These are phyloP conservation scores for Halcyon smyrnensis DNA, from an alignment of 2,797 vertebrate genomes.

Conservation along the genomic window DNA sequence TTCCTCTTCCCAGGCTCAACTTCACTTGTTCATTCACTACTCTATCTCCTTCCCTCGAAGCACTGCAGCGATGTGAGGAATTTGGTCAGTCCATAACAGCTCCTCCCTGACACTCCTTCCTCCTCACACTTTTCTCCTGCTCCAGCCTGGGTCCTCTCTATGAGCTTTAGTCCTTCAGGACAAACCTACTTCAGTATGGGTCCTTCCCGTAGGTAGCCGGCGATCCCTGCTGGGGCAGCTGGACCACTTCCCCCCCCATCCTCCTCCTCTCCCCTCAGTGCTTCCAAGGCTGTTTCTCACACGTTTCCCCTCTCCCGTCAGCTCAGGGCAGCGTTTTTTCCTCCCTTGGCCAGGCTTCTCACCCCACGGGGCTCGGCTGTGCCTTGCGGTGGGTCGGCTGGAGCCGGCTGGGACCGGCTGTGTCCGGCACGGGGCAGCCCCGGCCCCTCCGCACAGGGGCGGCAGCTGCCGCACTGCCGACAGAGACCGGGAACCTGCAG, in stretches of 20 bases:
- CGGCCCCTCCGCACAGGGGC: background rate
- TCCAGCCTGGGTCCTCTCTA: background rate
- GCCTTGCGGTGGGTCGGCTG: too few species aligned
- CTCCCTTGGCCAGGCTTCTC: background rate
- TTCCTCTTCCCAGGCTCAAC: background rate
- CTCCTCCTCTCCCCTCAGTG: too few species aligned
- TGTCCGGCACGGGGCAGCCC: background rate
- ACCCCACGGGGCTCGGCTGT: fast-evolving
- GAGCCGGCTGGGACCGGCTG: background rate
- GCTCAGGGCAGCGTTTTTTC: fast-evolving
- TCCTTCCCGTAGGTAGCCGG: too few species aligned
- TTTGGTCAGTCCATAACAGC: background rate
- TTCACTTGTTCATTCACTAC: background rate
- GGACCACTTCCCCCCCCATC: too few species aligned
- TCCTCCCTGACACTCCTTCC: background rate
- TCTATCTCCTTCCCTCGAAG: background rate
- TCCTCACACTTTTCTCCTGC: background rate
- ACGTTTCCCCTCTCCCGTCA: background rate
- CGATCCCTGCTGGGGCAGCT: too few species aligned
- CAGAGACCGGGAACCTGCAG: fast-evolving
- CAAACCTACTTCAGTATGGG: background rate
- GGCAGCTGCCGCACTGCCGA: fast-evolving
- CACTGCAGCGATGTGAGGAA: fast-evolving
- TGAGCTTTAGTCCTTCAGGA: background rate
- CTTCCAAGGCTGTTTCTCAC: background rate